These are phyloP conservation scores for Eutolmus rufibarbis DNA, from an alignment of 2,888 invertebrate species.

Conservation along the genomic window DNA sequence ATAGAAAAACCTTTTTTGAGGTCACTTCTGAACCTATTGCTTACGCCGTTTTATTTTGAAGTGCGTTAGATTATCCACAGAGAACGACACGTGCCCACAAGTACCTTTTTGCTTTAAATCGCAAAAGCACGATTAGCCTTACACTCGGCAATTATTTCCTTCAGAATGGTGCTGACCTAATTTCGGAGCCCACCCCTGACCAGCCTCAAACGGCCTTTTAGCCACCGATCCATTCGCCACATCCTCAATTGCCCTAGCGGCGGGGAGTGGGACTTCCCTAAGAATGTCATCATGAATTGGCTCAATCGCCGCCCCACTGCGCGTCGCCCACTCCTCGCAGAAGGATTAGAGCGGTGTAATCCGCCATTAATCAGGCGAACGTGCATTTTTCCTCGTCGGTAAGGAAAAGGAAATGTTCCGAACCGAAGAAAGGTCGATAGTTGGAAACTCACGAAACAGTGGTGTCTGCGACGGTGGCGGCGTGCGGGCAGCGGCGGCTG, in stretches of 20 bases:
- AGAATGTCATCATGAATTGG: background rate
- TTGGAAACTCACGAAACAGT: background rate
- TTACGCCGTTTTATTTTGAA: background rate
- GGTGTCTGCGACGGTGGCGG: too few species aligned
- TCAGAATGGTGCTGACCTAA: background rate
- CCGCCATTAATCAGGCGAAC: conserved; percentile 24
- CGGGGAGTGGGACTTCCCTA: background rate
- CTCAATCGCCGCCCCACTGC: background rate
- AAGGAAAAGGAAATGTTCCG: background rate
- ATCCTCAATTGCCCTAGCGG: background rate
- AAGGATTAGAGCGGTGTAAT: conserved; percentile 1
- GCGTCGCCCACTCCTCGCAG: background rate
- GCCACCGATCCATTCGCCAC: background rate
- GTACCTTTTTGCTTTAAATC: background rate
- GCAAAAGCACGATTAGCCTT: background rate
- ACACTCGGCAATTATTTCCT: background rate
- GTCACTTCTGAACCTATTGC: background rate
- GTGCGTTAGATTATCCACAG: background rate
- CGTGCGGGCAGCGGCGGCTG: background rate
- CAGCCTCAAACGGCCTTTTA: background rate
- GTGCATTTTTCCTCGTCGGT: background rate
- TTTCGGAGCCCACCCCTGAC: background rate
- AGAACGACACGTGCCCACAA: background rate
- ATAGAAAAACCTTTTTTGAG: background rate
- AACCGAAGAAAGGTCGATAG: conserved; percentile 1